Percentiles rank a stretch among this genome's conserved stretches.
Evolutionary conservation across 2,113 vertebrate species (phyloP).

Genomic region (Anarrhichthys ocellatus): DNA sequence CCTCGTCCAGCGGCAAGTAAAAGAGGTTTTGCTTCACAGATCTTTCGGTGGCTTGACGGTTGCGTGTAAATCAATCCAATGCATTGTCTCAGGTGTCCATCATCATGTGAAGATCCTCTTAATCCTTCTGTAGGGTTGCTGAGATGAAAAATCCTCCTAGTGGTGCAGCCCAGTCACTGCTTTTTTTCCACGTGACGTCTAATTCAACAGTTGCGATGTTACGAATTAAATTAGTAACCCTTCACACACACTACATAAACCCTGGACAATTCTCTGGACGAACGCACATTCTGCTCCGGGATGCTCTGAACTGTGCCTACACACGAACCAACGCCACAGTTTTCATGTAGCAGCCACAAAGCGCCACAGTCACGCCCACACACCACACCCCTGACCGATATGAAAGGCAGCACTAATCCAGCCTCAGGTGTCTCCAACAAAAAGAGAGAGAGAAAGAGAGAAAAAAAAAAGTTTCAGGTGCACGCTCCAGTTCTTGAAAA

Average conservation of each 20-base stretch:
- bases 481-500: conserved; percentile 51
- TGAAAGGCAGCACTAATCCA: conserved; percentile 51
- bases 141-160: conserved; percentile 26
- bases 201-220: background rate
- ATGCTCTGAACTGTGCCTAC: conserved; percentile 16
- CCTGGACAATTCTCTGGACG: background rate
- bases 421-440: conserved; percentile 46
- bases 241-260: background rate
- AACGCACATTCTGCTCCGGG: conserved; percentile 12
- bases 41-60: background rate
- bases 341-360: conserved; percentile 45
- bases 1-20: background rate
- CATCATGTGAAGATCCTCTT: conserved; percentile 20
- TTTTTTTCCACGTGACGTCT: background rate
- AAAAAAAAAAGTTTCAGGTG: conserved; percentile 52
- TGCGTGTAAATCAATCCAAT: conserved; percentile 28
- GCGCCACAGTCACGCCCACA: conserved; percentile 52
- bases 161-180: conserved; percentile 14
- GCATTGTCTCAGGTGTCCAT: conserved; percentile 13
- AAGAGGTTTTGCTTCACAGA: background rate
- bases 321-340: conserved; percentile 15
- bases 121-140: conserved; percentile 17
- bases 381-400: conserved; percentile 60
- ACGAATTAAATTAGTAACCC: background rate
- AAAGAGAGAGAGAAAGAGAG: background rate